Evolutionary conservation across 1,140 invertebrate genomes (phyloP).

Genomic region (Temnothorax curvispinosus): DNA sequence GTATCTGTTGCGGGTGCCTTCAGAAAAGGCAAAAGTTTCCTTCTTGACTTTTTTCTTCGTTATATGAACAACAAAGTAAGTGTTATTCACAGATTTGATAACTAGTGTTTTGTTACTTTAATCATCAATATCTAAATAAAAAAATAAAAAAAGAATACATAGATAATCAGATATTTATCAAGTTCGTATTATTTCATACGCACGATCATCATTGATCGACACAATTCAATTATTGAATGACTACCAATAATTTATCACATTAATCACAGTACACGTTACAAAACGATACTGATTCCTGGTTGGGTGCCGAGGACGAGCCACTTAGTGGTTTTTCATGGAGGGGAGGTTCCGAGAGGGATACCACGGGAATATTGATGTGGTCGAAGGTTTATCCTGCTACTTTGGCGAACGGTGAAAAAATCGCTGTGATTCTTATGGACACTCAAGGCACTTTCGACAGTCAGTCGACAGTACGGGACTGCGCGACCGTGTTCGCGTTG

Average conservation of each 20-base stretch:
- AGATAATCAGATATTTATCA: not conserved
- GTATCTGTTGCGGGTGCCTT: constrained; percentile 99
- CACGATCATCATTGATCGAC: not conserved
- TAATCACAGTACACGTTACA: constrained; percentile 68
- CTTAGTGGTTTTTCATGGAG: too few relatives aligned
- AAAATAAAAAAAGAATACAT: not conserved
- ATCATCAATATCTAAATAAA: not conserved
- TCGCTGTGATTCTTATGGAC: too few relatives aligned
- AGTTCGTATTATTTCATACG: not conserved
- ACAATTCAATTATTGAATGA: not conserved
- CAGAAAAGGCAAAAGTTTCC: constrained; percentile 95
- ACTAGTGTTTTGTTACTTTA: not conserved
- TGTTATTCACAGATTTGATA: not conserved
- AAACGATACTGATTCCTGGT: constrained; percentile 83
- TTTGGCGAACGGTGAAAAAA: too few relatives aligned
- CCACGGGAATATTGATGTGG: too few relatives aligned
- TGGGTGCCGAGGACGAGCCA: too few relatives aligned
- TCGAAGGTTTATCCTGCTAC: too few relatives aligned
- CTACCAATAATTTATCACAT: not conserved
- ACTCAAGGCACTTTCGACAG: too few relatives aligned
- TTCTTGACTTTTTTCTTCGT: constrained; percentile 94
- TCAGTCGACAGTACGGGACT: too few relatives aligned
- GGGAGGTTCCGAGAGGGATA: too few relatives aligned
- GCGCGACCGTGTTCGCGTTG: too few relatives aligned
- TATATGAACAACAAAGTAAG: constrained; percentile 89